These are phyloP conservation scores for Melanerpes aurifrons DNA, from an alignment of 2,113 vertebrate genomes.

Conservation along the genomic window DNA sequence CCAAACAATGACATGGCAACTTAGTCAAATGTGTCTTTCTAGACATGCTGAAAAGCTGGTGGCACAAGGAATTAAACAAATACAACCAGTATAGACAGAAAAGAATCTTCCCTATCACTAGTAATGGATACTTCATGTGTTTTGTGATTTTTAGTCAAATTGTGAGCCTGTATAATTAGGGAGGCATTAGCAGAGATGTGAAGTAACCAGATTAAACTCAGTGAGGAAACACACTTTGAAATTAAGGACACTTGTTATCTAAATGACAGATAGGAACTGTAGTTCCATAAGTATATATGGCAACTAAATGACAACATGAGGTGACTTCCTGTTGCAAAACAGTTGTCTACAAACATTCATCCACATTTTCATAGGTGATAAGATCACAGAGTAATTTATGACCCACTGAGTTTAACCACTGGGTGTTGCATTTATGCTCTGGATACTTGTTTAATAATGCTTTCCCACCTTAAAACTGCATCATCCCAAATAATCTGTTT, in stretches of 20 bases:
- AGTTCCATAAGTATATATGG: neutral
- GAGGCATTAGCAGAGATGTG: neutral
- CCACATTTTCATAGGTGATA: neutral
- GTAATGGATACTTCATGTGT: neutral
- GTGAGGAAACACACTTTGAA: neutral
- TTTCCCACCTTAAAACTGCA: constrained; percentile 64
- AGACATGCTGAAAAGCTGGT: neutral
- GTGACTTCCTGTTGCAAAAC: constrained; percentile 17
- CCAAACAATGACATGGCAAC: neutral
- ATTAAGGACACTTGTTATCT: neutral
- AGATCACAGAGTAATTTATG: constrained; percentile 31
- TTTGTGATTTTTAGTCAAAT: neutral
- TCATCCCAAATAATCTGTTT: constrained; percentile 62
- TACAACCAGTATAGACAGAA: neutral
- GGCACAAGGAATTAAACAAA: neutral
- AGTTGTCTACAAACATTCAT: constrained; percentile 35
- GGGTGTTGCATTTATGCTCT: constrained; percentile 42
- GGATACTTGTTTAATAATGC: constrained; percentile 65
- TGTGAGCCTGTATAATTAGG: constrained; percentile 15
- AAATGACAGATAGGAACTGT: neutral
- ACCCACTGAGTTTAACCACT: constrained; percentile 5
- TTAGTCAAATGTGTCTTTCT: neutral
- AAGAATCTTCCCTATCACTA: neutral
- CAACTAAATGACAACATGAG: neutral
- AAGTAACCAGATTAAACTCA: constrained; percentile 39